A percentile compares a stretch with the other conserved stretches of the same genome.
Evolutionary conservation across 2,113 vertebrate genomes (phyloP).

Genomic region (Vimba vimba): DNA sequence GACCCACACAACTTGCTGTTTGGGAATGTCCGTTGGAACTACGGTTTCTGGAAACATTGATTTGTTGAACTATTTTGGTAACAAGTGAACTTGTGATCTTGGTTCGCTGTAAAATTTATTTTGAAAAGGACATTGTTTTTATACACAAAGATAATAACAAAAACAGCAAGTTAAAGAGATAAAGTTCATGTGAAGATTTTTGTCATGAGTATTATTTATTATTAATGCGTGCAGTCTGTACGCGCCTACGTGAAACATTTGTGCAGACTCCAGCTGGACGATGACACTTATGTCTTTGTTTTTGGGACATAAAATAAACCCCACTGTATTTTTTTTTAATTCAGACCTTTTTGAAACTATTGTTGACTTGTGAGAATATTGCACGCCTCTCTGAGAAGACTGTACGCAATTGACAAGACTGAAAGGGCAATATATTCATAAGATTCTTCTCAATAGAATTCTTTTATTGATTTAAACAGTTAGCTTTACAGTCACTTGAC

Average conservation of each 20-base stretch:
- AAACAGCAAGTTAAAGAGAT: not conserved
- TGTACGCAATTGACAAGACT: slow-evolving; percentile 17
- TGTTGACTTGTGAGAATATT: slow-evolving; percentile 43
- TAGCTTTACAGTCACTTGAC: slow-evolving; percentile 32
- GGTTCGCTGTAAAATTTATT: not conserved
- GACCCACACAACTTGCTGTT: too few species aligned
- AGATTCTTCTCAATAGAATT: slow-evolving; percentile 16
- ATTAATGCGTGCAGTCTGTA: not conserved
- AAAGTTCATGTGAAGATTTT: not conserved
- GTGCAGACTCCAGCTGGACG: slow-evolving; percentile 27
- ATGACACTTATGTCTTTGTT: slow-evolving; percentile 46
- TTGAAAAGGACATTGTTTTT: not conserved
- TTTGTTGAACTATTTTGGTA: too few species aligned
- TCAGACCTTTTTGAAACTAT: not conserved
- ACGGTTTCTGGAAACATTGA: too few species aligned
- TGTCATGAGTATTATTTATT: not conserved
- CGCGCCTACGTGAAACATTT: slow-evolving; percentile 40
- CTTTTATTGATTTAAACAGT: slow-evolving; percentile 47
- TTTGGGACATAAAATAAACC: slow-evolving; percentile 34
- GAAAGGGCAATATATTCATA: slow-evolving; percentile 47
- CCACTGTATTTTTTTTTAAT: not conserved
- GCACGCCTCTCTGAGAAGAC: not conserved
- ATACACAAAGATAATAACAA: not conserved
- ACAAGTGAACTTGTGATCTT: too few species aligned
- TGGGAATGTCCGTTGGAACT: too few species aligned